Evolutionary conservation across 2,797 vertebrate species (phyloP).

Genomic region (Otolemur crassicaudatus): DNA sequence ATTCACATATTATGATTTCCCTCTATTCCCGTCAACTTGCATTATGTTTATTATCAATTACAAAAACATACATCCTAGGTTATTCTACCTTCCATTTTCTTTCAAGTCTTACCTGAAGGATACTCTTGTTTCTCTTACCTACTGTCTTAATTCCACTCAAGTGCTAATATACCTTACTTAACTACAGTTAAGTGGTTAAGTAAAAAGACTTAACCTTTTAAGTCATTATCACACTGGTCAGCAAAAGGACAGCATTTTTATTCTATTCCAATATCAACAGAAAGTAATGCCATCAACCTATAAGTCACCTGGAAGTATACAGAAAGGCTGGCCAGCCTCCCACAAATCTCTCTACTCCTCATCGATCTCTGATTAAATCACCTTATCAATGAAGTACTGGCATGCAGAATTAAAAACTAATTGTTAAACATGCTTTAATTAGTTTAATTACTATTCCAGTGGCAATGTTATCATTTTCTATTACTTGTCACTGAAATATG

Average conservation of each 20-base stretch:
- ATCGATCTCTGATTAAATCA: constrained; percentile 33
- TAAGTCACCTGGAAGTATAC: neutral
- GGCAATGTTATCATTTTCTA: constrained; percentile 11
- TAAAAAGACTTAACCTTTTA: too few species aligned
- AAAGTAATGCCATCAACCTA: neutral
- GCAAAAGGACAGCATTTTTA: neutral
- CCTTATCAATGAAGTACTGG: neutral
- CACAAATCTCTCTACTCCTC: neutral
- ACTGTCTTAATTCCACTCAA: constrained; percentile 26
- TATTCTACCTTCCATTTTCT: neutral
- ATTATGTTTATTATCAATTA: constrained; percentile 1
- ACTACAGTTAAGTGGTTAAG: too few species aligned
- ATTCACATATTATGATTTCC: neutral
- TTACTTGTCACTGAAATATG: constrained; percentile 30
- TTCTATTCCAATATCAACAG: neutral
- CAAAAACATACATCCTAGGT: neutral
- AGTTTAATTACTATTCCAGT: neutral
- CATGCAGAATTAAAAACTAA: constrained; percentile 16
- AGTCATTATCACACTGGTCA: neutral
- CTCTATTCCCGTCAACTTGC: neutral
- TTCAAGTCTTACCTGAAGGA: neutral
- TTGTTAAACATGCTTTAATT: neutral
- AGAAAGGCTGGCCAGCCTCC: neutral
- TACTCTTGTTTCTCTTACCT: neutral
- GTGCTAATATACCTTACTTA: neutral